phyloP scores from a whole-genome alignment of 2,797 vertebrate species.

The Neosalanx taihuensis region DNA sequence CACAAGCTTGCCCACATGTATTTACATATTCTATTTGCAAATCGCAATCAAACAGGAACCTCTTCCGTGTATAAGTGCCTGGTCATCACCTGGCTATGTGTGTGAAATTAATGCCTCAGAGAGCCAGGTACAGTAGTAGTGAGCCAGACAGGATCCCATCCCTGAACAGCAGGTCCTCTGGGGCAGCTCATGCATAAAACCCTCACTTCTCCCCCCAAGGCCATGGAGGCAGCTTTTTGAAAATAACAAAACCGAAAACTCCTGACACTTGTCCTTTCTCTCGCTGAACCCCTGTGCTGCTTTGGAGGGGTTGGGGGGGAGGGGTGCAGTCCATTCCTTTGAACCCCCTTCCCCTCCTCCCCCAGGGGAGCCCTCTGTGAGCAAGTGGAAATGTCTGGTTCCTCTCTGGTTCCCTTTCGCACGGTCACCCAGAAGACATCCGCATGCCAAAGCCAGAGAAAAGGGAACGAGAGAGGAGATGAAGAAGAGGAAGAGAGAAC shows the following conservation, averaged over 20 bases:
- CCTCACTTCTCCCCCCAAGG: not conserved
- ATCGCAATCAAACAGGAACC: not conserved
- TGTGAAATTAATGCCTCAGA: too few relatives aligned
- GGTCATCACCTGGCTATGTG: not conserved
- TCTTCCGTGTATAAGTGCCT: too few relatives aligned
- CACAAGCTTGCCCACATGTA: not conserved
- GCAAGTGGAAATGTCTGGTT: constrained; percentile 60
- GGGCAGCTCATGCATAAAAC: constrained; percentile 4
- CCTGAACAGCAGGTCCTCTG: not conserved
- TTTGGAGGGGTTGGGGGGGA: constrained; percentile 4
- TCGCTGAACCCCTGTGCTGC: constrained; percentile 1
- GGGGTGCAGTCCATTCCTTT: too few relatives aligned
- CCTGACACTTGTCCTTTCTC: constrained; percentile 7
- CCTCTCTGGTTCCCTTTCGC: constrained; percentile 22
- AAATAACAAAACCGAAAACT: not conserved
- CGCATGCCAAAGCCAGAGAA: constrained; percentile 12
- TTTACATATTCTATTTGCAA: constrained; percentile 7
- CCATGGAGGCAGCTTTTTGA: not conserved
- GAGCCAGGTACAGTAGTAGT: not conserved
- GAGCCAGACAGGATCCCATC: not conserved
- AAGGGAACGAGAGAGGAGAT: not conserved
- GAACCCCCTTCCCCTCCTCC: not conserved
- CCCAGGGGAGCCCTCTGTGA: constrained; percentile 36
- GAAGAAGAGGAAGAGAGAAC: not conserved
- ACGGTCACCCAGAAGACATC: constrained; percentile 55